phyloP scores from a whole-genome alignment of 92 coral and sea anemone genomes.

The Diadumene lineata region DNA sequence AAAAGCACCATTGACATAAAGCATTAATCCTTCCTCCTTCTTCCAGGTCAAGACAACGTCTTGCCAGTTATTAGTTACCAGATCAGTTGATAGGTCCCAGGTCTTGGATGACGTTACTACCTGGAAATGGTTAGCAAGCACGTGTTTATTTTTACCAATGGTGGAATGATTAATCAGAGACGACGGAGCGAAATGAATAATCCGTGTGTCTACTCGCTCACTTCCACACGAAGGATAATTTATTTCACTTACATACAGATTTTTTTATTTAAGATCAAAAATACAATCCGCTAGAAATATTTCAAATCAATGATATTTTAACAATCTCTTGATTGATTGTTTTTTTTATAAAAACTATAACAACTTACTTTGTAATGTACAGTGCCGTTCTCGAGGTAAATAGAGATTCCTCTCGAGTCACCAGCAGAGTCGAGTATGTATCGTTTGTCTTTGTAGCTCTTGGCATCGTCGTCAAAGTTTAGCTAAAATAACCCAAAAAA shows the following conservation, averaged over 20 bases:
- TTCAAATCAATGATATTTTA: no score
- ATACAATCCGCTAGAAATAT: no score
- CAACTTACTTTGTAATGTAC: constrained; percentile 70
- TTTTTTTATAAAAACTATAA: no score
- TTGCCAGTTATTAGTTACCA: constrained; percentile 95
- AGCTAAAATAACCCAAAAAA: constrained; percentile 44
- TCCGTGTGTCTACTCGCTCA: no score
- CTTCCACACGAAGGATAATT: no score
- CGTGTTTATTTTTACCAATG: no score
- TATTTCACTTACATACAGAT: no score
- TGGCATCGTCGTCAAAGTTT: constrained; percentile 87
- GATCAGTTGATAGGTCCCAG: constrained; percentile 95
- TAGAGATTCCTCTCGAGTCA: constrained; percentile 82
- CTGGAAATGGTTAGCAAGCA: constrained; percentile 18
- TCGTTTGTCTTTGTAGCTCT: constrained; percentile 85
- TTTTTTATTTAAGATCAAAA: no score
- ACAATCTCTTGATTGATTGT: no score
- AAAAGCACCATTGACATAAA: constrained; percentile 98
- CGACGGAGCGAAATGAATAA: no score
- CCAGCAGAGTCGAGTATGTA: constrained; percentile 91
- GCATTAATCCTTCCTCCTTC: constrained; percentile 84
- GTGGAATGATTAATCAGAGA: no score
- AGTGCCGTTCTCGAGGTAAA: constrained; percentile 75
- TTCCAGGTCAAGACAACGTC: constrained; percentile 97
- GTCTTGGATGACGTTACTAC: constrained; percentile 84